These are phyloP conservation scores for Machimus rusticus DNA, from an alignment of 2,888 invertebrate species.

Conservation along the genomic window DNA sequence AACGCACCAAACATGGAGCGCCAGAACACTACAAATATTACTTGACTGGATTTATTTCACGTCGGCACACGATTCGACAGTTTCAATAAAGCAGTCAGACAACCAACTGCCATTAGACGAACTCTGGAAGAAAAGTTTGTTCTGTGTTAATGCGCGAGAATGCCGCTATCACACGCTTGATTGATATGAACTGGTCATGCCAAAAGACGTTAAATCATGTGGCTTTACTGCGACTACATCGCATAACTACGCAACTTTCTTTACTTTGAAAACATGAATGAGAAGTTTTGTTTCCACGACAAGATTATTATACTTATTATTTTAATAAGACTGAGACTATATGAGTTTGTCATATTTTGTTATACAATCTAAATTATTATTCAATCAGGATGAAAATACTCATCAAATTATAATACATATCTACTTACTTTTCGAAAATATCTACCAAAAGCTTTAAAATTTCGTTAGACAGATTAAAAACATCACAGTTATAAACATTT, in stretches of 20 bases:
- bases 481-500: no score
- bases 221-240: constrained; percentile 9
- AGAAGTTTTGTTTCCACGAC: neutral
- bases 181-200: constrained; percentile 26
- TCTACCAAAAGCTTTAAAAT: no score
- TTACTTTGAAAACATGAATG: neutral
- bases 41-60: neutral
- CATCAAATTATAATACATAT: no score
- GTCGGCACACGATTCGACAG: constrained; percentile 19
- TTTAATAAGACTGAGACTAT: neutral
- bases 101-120: neutral
- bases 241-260: neutral
- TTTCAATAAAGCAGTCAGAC: constrained; percentile 23
- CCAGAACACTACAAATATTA: neutral
- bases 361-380: no score
- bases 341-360: no score
- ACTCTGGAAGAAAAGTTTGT: neutral
- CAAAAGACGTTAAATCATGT: constrained; percentile 14
- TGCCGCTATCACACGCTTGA: constrained; percentile 2
- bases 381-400: no score
- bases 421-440: no score
- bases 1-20: neutral
- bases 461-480: no score
- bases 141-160: neutral
- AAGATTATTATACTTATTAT: neutral